Conservation (phyloP, 2,797 vertebrate species). For the Chelon auratus region DNA sequence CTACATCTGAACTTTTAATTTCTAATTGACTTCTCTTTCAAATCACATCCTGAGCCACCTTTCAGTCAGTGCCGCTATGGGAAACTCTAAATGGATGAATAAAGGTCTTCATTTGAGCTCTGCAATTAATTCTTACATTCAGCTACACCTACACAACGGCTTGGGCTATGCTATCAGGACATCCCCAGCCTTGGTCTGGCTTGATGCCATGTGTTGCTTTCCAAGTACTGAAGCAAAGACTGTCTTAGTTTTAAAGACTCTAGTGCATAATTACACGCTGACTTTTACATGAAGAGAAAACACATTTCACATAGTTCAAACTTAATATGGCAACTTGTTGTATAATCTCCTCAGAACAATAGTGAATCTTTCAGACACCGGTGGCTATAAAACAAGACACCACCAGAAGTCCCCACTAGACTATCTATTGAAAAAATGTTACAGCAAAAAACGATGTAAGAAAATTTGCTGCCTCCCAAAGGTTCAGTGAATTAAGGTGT, state of each 20-base stretch:
- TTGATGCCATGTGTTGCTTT: slow-evolving; percentile 29
- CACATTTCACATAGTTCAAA: slow-evolving; percentile 40
- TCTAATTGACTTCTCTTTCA: too few relatives aligned
- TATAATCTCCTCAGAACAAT: slow-evolving; percentile 34
- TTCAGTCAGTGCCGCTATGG: slow-evolving; percentile 54
- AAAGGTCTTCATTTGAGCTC: slow-evolving; percentile 61
- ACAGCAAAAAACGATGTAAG: slow-evolving; percentile 36
- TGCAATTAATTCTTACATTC: slow-evolving; percentile 62
- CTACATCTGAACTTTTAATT: too few relatives aligned
- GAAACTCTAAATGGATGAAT: slow-evolving; percentile 62
- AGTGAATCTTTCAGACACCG: slow-evolving; percentile 25
- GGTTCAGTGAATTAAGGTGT: slow-evolving; percentile 33
- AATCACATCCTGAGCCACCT: slow-evolving; percentile 37
- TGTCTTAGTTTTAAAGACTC: slow-evolving; percentile 42
- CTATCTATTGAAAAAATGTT: slow-evolving; percentile 50
- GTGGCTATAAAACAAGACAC: slow-evolving; percentile 25
- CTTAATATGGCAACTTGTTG: slow-evolving; percentile 32
- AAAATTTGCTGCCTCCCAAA: slow-evolving; percentile 37
- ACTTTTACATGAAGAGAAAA: slow-evolving; percentile 40
- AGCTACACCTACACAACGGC: slow-evolving; percentile 42
- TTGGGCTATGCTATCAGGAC: slow-evolving; percentile 39
- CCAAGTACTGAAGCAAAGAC: slow-evolving; percentile 19
- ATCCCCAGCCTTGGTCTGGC: not conserved
- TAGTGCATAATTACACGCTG: slow-evolving; percentile 14
- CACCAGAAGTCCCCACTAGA: slow-evolving; percentile 8